Percentiles rank a stretch among this genome's conserved stretches.
These are phyloP conservation scores for Hippocampus kuda DNA, from an alignment of 2,797 vertebrate genomes.

Conservation along the genomic window DNA sequence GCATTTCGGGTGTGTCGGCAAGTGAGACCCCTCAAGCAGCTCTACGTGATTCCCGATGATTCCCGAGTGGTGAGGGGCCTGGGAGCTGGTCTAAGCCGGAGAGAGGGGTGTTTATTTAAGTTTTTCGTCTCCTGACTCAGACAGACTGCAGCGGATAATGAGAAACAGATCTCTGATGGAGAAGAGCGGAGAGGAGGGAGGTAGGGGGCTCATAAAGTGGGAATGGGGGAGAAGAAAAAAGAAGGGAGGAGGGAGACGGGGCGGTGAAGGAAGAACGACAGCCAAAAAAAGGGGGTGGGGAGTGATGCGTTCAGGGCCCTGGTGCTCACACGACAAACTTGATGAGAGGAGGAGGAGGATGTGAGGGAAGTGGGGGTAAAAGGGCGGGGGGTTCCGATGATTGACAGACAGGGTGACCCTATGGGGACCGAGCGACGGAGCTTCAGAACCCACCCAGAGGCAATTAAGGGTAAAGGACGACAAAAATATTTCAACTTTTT, in stretches of 20 bases:
- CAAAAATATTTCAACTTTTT: slow-evolving; percentile 74
- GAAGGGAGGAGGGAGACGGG: slow-evolving; percentile 12
- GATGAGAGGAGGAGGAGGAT: slow-evolving; percentile 1
- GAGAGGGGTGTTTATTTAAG: slow-evolving; percentile 70
- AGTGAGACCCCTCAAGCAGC: not conserved
- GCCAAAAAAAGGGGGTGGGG: slow-evolving; percentile 20
- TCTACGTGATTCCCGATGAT: not conserved
- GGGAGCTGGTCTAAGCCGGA: not conserved
- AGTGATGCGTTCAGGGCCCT: slow-evolving; percentile 34
- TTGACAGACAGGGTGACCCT: slow-evolving; percentile 53
- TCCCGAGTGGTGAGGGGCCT: not conserved
- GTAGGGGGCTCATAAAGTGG: slow-evolving; percentile 18
- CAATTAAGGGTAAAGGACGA: slow-evolving; percentile 79
- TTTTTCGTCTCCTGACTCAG: slow-evolving; percentile 71
- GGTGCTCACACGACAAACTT: slow-evolving; percentile 3
- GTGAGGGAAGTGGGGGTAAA: slow-evolving; percentile 10
- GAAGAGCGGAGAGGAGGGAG: slow-evolving; percentile 32
- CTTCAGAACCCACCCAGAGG: slow-evolving; percentile 66
- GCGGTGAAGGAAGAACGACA: slow-evolving; percentile 44
- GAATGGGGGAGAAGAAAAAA: not conserved
- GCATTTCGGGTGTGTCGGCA: not conserved
- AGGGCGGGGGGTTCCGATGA: slow-evolving; percentile 45
- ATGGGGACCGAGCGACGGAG: slow-evolving; percentile 55
- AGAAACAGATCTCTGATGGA: slow-evolving; percentile 69
- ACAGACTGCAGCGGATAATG: slow-evolving; percentile 74